phyloP scores from a whole-genome alignment of 2,888 invertebrate species.

The Ypsolopha sequella region DNA sequence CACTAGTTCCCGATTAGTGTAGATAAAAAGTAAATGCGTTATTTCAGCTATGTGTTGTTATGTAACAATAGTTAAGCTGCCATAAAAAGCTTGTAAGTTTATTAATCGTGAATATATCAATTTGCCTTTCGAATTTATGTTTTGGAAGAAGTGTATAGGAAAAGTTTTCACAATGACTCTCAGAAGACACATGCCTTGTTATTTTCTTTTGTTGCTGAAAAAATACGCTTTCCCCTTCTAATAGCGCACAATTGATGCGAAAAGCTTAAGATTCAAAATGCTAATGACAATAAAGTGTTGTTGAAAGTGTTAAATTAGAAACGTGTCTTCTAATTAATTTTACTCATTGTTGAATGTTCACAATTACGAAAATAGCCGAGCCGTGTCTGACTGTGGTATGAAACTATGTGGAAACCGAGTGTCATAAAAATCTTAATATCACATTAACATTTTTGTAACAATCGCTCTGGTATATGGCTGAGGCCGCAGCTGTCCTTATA shows the following conservation, averaged over 20 bases:
- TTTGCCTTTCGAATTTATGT: constrained; percentile 29
- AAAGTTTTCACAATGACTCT: constrained; percentile 27
- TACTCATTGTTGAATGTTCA: no score
- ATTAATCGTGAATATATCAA: constrained; percentile 12
- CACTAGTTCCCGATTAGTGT: no score
- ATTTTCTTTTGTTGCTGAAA: no score
- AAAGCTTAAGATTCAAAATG: constrained; percentile 12
- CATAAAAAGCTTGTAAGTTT: constrained; percentile 7
- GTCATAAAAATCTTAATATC: constrained; percentile 5
- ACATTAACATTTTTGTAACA: constrained; percentile 1
- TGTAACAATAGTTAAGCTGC: not conserved
- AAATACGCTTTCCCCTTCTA: no score
- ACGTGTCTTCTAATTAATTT: not conserved
- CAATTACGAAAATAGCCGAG: no score
- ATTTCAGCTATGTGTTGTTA: not conserved
- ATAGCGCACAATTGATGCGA: no score
- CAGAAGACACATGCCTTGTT: no score
- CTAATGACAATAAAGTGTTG: constrained; percentile 13
- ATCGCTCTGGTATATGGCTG: not conserved
- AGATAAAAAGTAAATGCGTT: no score
- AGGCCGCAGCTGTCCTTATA: constrained; percentile 49
- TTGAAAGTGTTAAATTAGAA: constrained; percentile 5
- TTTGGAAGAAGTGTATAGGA: constrained; percentile 42
- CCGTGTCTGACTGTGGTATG: no score
- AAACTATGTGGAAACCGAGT: not conserved